Evolutionary conservation across 2,113 vertebrate species (phyloP).

Genomic region (Orthonyx spaldingii): DNA sequence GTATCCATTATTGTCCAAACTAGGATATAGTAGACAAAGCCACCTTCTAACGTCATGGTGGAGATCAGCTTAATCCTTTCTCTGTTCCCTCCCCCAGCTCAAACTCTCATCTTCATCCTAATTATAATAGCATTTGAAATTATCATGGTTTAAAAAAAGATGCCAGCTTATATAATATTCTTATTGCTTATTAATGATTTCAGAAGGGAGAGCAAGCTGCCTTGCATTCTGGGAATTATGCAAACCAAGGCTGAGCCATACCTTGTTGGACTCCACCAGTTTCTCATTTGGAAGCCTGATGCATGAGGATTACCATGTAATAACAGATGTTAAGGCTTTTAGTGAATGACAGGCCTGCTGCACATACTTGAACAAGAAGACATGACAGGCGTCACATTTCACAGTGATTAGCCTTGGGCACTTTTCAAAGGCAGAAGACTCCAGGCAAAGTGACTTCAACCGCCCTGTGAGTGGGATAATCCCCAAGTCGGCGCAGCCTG

Average conservation of each 20-base stretch:
- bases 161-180: constrained; percentile 64
- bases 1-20: not conserved
- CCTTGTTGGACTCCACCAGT: constrained; percentile 32
- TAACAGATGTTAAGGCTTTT: constrained; percentile 48
- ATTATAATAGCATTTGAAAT: constrained; percentile 64
- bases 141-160: constrained; percentile 62
- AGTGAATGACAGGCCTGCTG: constrained; percentile 36
- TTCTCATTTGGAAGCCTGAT: constrained; percentile 19
- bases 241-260: constrained; percentile 43
- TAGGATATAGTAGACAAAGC: constrained; percentile 20
- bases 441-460: not conserved
- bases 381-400: constrained; percentile 8
- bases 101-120: constrained; percentile 59
- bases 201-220: constrained; percentile 23
- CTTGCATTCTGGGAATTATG: constrained; percentile 54
- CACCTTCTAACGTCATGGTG: constrained; percentile 35
- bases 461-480: not conserved
- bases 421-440: constrained; percentile 32
- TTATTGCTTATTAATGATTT: constrained; percentile 66
- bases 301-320: constrained; percentile 44
- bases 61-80: constrained; percentile 43
- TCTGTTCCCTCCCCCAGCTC: constrained; percentile 40
- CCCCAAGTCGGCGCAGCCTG: not conserved
- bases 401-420: constrained; percentile 48
- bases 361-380: not conserved